Conservation (phyloP, 2,797 vertebrate species). For the Pogonophryne albipinna region DNA sequence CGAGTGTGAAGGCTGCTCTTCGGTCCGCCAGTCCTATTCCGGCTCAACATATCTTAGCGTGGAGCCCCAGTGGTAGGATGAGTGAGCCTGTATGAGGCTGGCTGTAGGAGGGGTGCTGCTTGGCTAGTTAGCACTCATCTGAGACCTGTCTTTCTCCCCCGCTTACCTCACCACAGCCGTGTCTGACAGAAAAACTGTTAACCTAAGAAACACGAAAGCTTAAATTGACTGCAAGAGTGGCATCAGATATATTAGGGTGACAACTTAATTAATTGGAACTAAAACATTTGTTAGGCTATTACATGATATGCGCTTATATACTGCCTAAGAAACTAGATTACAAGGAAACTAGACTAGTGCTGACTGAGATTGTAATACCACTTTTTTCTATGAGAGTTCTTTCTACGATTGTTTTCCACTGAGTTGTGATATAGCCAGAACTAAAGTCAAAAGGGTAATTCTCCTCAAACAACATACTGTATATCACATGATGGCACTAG, state of each 20-base stretch:
- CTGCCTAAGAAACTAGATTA: slow-evolving; percentile 29
- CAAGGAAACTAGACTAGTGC: slow-evolving; percentile 26
- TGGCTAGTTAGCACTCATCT: slow-evolving; percentile 66
- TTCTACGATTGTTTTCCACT: slow-evolving; percentile 30
- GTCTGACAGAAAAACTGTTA: slow-evolving; percentile 46
- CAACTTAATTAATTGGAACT: slow-evolving; percentile 47
- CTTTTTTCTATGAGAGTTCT: slow-evolving; percentile 11
- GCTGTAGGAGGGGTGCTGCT: slow-evolving; percentile 49
- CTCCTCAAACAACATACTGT: slow-evolving; percentile 4
- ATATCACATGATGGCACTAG: neutral
- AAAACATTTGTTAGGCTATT: slow-evolving; percentile 30
- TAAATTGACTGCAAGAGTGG: slow-evolving; percentile 41
- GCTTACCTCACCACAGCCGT: slow-evolving; percentile 45
- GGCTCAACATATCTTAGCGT: slow-evolving; percentile 44
- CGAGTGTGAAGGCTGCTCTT: slow-evolving; percentile 70
- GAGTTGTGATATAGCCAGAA: slow-evolving; percentile 21
- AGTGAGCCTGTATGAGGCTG: slow-evolving; percentile 52
- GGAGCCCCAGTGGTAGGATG: slow-evolving; percentile 46
- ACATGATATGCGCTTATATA: slow-evolving; percentile 6
- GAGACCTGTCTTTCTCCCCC: slow-evolving; percentile 45
- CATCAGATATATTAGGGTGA: slow-evolving; percentile 46
- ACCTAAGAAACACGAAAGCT: slow-evolving; percentile 31
- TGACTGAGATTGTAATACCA: slow-evolving; percentile 41
- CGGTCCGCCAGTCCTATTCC: slow-evolving; percentile 62
- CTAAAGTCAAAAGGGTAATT: slow-evolving; percentile 11